Evolutionary conservation across 1,140 invertebrate genomes (phyloP).

Genomic region (Cyrtorhinus lividipennis): DNA sequence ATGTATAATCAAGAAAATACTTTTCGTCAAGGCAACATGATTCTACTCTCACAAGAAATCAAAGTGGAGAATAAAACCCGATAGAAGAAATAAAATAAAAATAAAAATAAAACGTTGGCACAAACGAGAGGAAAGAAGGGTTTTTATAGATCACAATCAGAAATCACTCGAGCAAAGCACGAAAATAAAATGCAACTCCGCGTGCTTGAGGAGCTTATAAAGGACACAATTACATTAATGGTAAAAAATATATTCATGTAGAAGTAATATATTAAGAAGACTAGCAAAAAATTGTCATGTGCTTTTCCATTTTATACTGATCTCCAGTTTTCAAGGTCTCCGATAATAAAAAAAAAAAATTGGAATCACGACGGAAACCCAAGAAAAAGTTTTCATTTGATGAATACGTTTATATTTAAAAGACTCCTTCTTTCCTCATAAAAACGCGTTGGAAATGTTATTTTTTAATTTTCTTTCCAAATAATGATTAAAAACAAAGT

Average conservation of each 20-base stretch:
- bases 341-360: no score
- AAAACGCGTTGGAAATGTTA: not conserved
- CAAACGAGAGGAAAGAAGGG: conserved; percentile 18
- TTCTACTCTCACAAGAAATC: not conserved
- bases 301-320: not conserved
- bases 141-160: not conserved
- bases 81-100: no score
- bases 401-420: no score
- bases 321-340: no score
- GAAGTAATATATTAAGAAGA: conserved; percentile 1
- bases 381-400: no score
- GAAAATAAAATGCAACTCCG: no score
- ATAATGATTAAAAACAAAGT: no score
- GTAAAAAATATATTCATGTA: not conserved
- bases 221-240: conserved; percentile 2
- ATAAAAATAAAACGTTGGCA: conserved; percentile 5
- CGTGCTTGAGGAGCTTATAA: no score
- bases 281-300: conserved; percentile 3
- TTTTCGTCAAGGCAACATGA: not conserved
- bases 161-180: not conserved
- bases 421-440: not conserved
- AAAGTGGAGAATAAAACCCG: no score
- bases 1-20: not conserved
- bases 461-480: not conserved
- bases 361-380: no score